Evolutionary conservation across 2,888 invertebrate species (phyloP).

Genomic region (Plagiodera versicolora): DNA sequence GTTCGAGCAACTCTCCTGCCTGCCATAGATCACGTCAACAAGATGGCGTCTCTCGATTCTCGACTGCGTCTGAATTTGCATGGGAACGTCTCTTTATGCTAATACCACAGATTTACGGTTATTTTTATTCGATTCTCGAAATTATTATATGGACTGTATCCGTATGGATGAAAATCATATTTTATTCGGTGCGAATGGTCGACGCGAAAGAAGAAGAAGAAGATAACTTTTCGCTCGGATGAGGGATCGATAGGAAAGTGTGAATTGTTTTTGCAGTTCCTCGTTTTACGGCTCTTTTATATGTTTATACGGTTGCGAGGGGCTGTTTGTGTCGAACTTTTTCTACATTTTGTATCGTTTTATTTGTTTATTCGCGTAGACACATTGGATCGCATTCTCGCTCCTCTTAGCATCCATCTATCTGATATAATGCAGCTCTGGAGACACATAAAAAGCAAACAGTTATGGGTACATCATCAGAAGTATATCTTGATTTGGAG

Average conservation of each 20-base stretch:
- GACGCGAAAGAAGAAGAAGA: slow-evolving; percentile 20
- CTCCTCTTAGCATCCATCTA: no score
- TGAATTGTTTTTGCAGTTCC: slow-evolving; percentile 49
- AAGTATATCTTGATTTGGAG: no score
- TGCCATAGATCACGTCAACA: slow-evolving; percentile 29
- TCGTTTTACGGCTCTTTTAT: slow-evolving; percentile 48
- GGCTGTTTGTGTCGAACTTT: slow-evolving; percentile 23
- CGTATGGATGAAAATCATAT: slow-evolving; percentile 58
- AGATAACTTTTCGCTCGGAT: slow-evolving; percentile 42
- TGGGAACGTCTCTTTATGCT: slow-evolving; percentile 55
- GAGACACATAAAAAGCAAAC: no score
- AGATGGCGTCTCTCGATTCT: slow-evolving; percentile 33
- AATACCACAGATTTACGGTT: slow-evolving; percentile 55
- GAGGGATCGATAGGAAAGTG: slow-evolving; percentile 46
- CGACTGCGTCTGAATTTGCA: slow-evolving; percentile 49
- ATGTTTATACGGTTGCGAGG: slow-evolving; percentile 41
- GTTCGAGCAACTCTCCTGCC: background rate
- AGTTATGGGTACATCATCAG: no score
- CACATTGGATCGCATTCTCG: background rate
- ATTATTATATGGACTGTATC: slow-evolving; percentile 59
- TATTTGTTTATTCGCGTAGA: slow-evolving; percentile 22
- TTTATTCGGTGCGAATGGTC: slow-evolving; percentile 45
- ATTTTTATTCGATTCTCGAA: slow-evolving; percentile 58
- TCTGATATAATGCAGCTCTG: no score
- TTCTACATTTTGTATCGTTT: slow-evolving; percentile 23